Evolutionary conservation across 1,140 invertebrate species (phyloP), one percentile per base, ranked within the genome.

Genomic region (Pectinophora gossypiella): DNA sequence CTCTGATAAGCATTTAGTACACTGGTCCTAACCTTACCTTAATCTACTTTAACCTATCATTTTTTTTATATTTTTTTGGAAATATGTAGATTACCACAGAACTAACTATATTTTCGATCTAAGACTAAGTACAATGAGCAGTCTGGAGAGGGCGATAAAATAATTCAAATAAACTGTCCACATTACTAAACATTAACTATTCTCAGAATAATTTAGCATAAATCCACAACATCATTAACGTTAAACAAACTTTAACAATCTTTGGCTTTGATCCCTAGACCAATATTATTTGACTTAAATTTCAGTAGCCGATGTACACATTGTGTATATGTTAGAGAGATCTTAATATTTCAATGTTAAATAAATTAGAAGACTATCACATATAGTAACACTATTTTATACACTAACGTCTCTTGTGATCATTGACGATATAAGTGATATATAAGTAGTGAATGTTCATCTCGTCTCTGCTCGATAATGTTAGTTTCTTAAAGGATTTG

Each of bases 231-330:
- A 85, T 87, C 72, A 78, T 77, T 83, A 86, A 85, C 86, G 86
- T 88, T 85, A 89, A 89, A 89, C 89, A 89, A 89, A 89, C 89
- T 89, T 88, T 84, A 90, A 90, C 88, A 90, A 90, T 90, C 90
- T 89, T 91, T 91, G 90, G 90, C 87, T 89, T 91, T 90, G 89
- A 89, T 90, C 89, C 90, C 90, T 87, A 80, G 76, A 87, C 85
- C 85, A 85, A 88, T 88, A 85, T 80, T 72, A 71, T 77, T 76
- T 78, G 76, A 85, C 75, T 76, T 76, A 71, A 64, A 67, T 80
- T 68, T 65, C 58, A 69, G 64, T 64, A 72, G 76, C 75, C 74
- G 76, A 76, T 76, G 67, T 72, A 75, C 71, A 77, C 71, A 67
- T 64, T 64, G 67, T 76, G 67, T 72, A 71, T 67, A 74, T 68